Evolutionary conservation across 2,113 vertebrate genomes (phyloP).

Genomic region (Callospermophilus lateralis): DNA sequence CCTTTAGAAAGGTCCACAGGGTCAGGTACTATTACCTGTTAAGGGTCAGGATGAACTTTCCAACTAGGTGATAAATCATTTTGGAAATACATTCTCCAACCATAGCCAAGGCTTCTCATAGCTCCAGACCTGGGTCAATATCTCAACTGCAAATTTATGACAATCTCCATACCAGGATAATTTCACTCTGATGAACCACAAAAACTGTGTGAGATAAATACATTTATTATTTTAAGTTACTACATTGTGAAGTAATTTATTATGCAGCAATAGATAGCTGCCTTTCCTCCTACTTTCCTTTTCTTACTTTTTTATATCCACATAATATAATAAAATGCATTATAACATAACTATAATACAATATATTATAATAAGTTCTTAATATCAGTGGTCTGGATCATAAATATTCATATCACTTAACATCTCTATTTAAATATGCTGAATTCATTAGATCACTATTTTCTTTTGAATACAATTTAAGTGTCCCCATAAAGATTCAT

Average conservation of each 20-base stretch:
- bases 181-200: neutral
- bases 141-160: neutral
- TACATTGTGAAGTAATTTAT: neutral
- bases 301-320: neutral
- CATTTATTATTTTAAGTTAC: neutral
- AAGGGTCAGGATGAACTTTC: neutral
- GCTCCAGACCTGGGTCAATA: too few relatives aligned
- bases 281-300: neutral
- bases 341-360: neutral
- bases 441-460: neutral
- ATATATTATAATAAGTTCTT: neutral
- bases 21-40: neutral
- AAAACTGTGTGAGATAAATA: neutral
- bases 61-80: neutral
- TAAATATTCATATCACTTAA: neutral
- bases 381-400: neutral
- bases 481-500: neutral
- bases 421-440: neutral
- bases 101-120: neutral
- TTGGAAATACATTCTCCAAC: neutral
- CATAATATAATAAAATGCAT: too few relatives aligned
- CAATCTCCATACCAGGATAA: fast-evolving
- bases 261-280: neutral
- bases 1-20: neutral
- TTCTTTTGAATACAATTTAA: neutral